Conservation (phyloP, 2,888 invertebrate genomes). For the Dorcus parallelipipedus region DNA sequence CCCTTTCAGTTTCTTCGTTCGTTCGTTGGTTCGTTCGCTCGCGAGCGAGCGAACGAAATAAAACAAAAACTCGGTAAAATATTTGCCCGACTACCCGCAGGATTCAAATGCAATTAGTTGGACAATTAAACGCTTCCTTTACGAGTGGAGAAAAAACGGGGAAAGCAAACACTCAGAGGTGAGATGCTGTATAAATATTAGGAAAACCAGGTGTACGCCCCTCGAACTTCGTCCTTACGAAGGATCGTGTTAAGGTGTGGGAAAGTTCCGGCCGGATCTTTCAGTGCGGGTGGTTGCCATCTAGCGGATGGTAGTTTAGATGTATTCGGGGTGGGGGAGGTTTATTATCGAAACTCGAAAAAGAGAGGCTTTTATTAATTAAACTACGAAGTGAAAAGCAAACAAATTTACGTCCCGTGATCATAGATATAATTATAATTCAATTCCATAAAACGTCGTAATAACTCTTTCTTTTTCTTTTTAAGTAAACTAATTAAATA, state of each 20-base stretch:
- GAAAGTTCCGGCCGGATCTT: background rate
- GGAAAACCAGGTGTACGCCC: conserved; percentile 26
- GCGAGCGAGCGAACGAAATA: background rate
- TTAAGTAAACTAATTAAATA: too few species aligned
- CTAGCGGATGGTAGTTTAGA: conserved; percentile 25
- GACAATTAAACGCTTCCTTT: conserved; percentile 13
- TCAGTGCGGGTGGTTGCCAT: conserved; percentile 20
- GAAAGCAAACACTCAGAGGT: conserved; percentile 7
- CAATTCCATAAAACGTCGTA: too few species aligned
- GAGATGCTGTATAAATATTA: conserved; percentile 29
- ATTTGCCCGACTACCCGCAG: conserved; percentile 11
- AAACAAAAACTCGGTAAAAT: conserved; percentile 15
- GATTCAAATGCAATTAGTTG: conserved; percentile 21
- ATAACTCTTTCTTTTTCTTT: too few species aligned
- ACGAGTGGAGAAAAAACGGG: background rate
- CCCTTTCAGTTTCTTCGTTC: background rate
- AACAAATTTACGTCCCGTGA: too few species aligned
- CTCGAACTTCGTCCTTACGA: conserved; percentile 12
- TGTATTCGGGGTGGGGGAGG: conserved; percentile 14
- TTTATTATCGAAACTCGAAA: too few species aligned
- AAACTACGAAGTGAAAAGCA: too few species aligned
- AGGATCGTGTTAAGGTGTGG: conserved; percentile 11
- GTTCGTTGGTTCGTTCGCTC: background rate
- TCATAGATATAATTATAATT: too few species aligned
- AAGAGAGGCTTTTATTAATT: too few species aligned